Base-by-base conservation (phyloP, 2,797 vertebrate species). In the Anolis apletophallus region DNA sequence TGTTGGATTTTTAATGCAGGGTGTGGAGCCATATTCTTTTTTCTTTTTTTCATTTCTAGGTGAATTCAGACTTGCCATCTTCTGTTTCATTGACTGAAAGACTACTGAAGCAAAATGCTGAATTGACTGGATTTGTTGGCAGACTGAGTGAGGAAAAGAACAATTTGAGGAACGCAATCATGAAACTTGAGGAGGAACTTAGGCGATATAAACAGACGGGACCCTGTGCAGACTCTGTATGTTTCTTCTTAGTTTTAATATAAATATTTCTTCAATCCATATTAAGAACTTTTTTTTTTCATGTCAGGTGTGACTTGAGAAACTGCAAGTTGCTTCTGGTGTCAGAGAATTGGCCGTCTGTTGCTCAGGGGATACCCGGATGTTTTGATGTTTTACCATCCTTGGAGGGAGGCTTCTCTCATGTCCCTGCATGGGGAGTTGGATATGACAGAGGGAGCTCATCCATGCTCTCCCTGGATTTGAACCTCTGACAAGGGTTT, bases 131-230 rank as follows among this genome's bases (percentile, higher is more conserved):
- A 57, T 98, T 98, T 17, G 98, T 99, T 90, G 98, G 98, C 91
- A 97, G 97, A 0, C 95, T 99, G 92, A 99, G 98, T 0, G 98
- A 99, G 84, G 98, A 99, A 93, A 99, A 99, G 96, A 99, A 98
- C 74, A 98, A 98, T 81, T 96, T 99, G 90, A 97, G 98, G 83
- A 99, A 98, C 85, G 96, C 96, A 71, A 90, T 97, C 55, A 96
- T 98, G 84, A 97, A 96, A 55, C 92, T 99, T 92, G 98, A 99
- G 91, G 98, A 98, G 71, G 98, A 98, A 88, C 94, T 98, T n/a
- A 94, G 97, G 16, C 96, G 95, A 88, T 94, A 96, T 80, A 95
- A 96, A 50, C 97, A 96, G 71, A 94, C 94, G 67, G 95, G 96
- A 73, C 83, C 92, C 46, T 95, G 93, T 73, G 96, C 93, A 93